Conservation (phyloP, 2,113 vertebrate genomes). For the Enhydra lutris region DNA sequence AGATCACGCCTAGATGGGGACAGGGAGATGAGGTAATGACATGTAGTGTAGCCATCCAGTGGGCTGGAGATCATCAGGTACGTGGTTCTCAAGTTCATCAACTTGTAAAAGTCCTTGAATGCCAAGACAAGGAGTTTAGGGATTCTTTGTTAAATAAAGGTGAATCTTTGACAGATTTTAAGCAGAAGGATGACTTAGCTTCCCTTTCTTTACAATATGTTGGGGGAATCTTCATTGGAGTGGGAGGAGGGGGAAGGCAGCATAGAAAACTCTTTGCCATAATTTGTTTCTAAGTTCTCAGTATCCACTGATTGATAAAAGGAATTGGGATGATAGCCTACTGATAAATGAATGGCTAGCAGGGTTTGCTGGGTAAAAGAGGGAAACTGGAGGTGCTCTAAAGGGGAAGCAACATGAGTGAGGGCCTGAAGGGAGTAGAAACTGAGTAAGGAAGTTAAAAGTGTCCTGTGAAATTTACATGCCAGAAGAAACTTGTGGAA, state of each 20-base stretch:
- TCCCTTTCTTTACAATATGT: not conserved
- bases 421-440: not conserved
- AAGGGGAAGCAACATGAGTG: not conserved
- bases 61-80: not conserved
- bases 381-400: not conserved
- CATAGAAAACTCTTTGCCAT: not conserved
- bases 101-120: not conserved
- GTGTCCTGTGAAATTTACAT: not conserved
- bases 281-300: conserved; percentile 12
- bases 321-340: not conserved
- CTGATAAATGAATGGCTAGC: not conserved
- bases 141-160: conserved; percentile 36
- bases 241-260: not conserved
- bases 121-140: not conserved
- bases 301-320: not conserved
- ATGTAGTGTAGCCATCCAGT: not conserved
- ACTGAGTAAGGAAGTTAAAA: not conserved
- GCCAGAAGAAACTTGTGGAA: conserved; percentile 33
- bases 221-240: not conserved
- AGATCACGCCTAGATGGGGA: not conserved
- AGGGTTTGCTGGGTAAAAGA: conserved; percentile 3
- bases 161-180: conserved; percentile 5
- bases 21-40: not conserved
- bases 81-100: not conserved
- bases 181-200: not conserved